Conservation (phyloP, 2,888 invertebrate species). For the Sinodicranocentrus sp. region DNA sequence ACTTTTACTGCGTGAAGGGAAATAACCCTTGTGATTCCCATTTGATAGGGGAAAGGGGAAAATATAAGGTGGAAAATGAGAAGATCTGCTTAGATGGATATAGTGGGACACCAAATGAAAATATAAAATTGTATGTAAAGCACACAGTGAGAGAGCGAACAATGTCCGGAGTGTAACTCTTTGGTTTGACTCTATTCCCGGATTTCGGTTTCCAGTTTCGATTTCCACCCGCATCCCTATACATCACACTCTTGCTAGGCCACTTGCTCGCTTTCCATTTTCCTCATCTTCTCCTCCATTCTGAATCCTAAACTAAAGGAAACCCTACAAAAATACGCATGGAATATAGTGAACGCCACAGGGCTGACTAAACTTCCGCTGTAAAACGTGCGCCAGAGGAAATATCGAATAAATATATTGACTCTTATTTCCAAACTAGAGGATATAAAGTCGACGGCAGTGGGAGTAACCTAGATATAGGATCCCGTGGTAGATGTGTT, state of each 20-base stretch:
- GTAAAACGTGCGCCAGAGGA: slow-evolving; percentile 26
- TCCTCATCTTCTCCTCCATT: slow-evolving; percentile 23
- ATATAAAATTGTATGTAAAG: no score
- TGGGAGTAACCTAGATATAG: no score
- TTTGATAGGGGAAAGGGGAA: no score
- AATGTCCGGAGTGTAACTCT: slow-evolving; percentile 7
- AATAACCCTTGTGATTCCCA: neutral
- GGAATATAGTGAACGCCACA: neutral
- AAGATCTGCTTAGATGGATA: no score
- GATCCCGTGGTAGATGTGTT: no score
- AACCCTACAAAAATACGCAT: neutral
- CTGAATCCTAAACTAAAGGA: neutral
- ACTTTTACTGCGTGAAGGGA: no score
- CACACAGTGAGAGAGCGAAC: no score
- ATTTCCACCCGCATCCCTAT: neutral
- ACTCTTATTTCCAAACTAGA: neutral
- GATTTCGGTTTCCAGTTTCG: slow-evolving; percentile 26
- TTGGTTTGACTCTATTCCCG: slow-evolving; percentile 12
- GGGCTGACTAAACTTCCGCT: slow-evolving; percentile 13
- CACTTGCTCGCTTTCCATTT: slow-evolving; percentile 13
- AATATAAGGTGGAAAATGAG: no score
- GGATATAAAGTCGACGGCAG: no score
- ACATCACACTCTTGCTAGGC: no score
- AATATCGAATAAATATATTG: slow-evolving; percentile 39
- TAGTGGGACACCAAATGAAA: no score